Percentiles rank a stretch among this genome's conserved stretches.
Conservation (phyloP, 2,113 vertebrate species). For the human region GRCh38 chr9:37037001-37037500, state of each 20-base stretch:
- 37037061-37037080: slow-evolving; percentile 51
- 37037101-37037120: slow-evolving; percentile 48
- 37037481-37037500: neutral
- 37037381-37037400: neutral
- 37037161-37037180: neutral
- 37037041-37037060: neutral
- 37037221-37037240: slow-evolving; percentile 4
- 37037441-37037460: slow-evolving; percentile 28
- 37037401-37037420: slow-evolving; percentile 52
- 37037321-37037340: slow-evolving; percentile 5
- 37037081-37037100: neutral
- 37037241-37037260: neutral
- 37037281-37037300: neutral
- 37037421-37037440: slow-evolving; percentile 53
- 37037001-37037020: neutral
- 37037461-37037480: slow-evolving; percentile 37
- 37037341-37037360: neutral
- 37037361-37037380: neutral
- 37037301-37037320: neutral
- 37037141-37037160: neutral
- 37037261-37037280: neutral
- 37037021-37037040: neutral
- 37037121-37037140: slow-evolving; percentile 4
- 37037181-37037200: slow-evolving; percentile 18
- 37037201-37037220: neutral